Evolutionary conservation across 2,797 vertebrate genomes (phyloP), one percentile per base, ranked within the genome.

Genomic region (Peromyscus nudipes): DNA sequence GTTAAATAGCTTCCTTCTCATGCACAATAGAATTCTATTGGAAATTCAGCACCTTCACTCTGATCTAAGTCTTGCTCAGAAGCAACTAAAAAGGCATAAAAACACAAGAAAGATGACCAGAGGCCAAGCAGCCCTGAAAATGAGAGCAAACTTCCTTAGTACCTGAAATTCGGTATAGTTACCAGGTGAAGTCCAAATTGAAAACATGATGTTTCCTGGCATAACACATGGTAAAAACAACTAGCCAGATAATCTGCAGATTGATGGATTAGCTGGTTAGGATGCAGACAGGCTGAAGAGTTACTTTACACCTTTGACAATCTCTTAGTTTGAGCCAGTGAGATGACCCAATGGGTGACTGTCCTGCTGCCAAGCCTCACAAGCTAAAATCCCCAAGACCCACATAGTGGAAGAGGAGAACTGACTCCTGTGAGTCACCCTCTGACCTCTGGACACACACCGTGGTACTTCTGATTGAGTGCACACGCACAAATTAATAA

Each of bases 41-140:
- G 14, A 94, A 95, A 83, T 76, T 49, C 85, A 86, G 83, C 67
- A 67, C 86, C 62, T 94, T 90, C 52, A 91, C 43, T 79, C 65
- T 23, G 12, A 88, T 65, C 31, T n/a, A 31, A 73, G 16, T 34
- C n/a, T 84, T 37, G 27, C 71, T 55, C 85, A 92, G 31, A 1
- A 77, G 13, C 57, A 60, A 79, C 27, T 65, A 27, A 89, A 91
- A 62, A 2, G 13, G 23, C n/a, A 81, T 65, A 40, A 76, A 69
- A 92, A 80, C 43, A 49, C 4, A 81, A 76, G 34, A 14, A 89
- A 21, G 5, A 52, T 4, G 40, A 25, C 6, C 2, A 60, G 11
- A 40, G 49, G 40, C 12, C 60, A 77, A 77, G 87, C 55, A 91
- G 71, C 43, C 69, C 16, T 91, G 43, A 49, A 40, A 85, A 71